phyloP scores from a whole-genome alignment of 2,113 vertebrate genomes.

The Empidonax alnorum region DNA sequence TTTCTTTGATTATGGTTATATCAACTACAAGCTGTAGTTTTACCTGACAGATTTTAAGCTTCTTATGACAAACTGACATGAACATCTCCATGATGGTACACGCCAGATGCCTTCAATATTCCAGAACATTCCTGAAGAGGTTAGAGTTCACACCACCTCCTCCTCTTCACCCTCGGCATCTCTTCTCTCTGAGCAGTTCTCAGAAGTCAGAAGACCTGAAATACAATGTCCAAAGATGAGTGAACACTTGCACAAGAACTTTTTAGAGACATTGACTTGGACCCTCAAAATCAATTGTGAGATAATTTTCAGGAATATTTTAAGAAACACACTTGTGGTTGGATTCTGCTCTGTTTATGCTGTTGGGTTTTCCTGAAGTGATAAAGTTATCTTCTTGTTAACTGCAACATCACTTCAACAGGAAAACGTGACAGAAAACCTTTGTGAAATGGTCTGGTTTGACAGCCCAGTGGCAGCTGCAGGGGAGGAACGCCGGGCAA shows the following conservation, averaged over 20 bases:
- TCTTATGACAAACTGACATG: not conserved
- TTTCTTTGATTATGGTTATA: not conserved
- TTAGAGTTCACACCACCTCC: not conserved
- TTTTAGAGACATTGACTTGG: not conserved
- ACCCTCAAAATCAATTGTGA: not conserved
- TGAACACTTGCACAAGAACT: not conserved
- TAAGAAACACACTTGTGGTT: not conserved
- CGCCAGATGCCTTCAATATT: not conserved
- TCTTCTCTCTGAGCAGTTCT: not conserved
- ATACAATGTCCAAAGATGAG: not conserved
- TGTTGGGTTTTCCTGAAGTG: not conserved
- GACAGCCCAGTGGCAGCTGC: not conserved
- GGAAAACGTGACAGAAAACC: not conserved
- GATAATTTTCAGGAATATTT: not conserved
- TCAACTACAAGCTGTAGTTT: not conserved
- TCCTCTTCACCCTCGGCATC: not conserved
- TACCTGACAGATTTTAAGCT: not conserved
- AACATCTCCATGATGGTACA: not conserved
- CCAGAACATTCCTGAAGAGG: not conserved
- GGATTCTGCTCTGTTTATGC: not conserved
- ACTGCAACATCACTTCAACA: not conserved
- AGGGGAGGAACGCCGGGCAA: not conserved
- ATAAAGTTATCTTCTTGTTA: not conserved
- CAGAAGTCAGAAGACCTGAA: not conserved
- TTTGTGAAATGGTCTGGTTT: not conserved